These are phyloP conservation scores for Polypedilum pembai DNA, from an alignment of 1,140 invertebrate species.

Conservation along the genomic window DNA sequence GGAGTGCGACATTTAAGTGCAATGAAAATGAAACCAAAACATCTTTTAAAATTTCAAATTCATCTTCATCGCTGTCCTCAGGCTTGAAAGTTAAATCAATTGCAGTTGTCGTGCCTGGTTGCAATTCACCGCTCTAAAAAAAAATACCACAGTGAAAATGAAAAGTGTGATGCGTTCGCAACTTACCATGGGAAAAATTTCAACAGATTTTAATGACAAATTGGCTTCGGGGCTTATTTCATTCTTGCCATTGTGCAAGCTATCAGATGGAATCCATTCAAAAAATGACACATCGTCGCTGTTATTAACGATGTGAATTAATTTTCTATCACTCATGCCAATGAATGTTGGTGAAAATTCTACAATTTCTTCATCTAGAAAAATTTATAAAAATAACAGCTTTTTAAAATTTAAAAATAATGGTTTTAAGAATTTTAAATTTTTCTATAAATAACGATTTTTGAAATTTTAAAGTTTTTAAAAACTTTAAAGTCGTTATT, in stretches of 20 bases:
- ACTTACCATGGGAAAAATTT: conserved; percentile 10
- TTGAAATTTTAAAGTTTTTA: too few species aligned
- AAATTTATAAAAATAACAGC: not conserved
- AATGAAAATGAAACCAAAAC: not conserved
- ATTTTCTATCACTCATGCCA: conserved; percentile 21
- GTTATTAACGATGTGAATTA: not conserved
- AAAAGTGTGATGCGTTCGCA: not conserved
- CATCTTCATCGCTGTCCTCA: not conserved
- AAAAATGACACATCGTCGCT: not conserved
- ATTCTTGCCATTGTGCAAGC: not conserved
- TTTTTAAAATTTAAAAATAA: too few species aligned
- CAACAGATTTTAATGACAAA: not conserved
- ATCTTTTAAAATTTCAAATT: conserved; percentile 8
- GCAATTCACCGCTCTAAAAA: not conserved
- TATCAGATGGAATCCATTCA: not conserved
- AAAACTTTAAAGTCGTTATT: not conserved
- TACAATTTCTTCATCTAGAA: not conserved
- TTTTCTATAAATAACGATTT: too few species aligned
- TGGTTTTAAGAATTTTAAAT: too few species aligned
- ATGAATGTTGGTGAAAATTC: conserved; percentile 6
- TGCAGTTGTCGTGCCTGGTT: not conserved
- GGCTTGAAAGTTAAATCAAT: conserved; percentile 16
- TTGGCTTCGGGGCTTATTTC: not conserved
- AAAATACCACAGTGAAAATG: not conserved
- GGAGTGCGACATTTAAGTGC: not conserved